These are phyloP conservation scores for Elymnias hypermnestra DNA, from an alignment of 1,140 invertebrate genomes.

Conservation along the genomic window DNA sequence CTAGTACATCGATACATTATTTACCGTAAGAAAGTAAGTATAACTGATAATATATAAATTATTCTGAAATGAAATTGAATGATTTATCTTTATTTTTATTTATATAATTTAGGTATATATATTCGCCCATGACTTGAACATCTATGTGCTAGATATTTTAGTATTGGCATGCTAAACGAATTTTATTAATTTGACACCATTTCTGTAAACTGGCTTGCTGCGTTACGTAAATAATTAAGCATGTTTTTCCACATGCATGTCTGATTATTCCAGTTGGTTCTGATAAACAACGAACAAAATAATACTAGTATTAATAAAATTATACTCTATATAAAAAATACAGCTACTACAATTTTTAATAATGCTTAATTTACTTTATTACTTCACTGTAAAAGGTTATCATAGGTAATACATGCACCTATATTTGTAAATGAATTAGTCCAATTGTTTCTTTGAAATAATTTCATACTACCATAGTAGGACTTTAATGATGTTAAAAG, in stretches of 20 bases:
- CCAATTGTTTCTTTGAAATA: too few relatives aligned
- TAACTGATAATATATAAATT: too few relatives aligned
- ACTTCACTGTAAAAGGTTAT: neutral
- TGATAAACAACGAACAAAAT: too few relatives aligned
- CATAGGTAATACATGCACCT: neutral
- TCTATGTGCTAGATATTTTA: conserved; percentile 11
- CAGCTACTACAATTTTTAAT: neutral
- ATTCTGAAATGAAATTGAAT: too few relatives aligned
- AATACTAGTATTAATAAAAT: neutral
- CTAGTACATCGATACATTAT: too few relatives aligned
- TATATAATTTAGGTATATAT: neutral
- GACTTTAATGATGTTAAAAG: too few relatives aligned
- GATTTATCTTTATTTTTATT: too few relatives aligned
- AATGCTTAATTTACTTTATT: neutral
- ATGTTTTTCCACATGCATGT: conserved; percentile 11
- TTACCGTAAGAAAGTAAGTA: too few relatives aligned
- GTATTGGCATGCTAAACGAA: conserved; percentile 21
- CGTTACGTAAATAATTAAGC: conserved; percentile 23
- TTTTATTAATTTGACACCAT: conserved; percentile 34
- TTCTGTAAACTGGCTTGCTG: conserved; percentile 19
- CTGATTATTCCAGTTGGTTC: conserved; percentile 2
- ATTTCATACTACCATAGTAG: too few relatives aligned
- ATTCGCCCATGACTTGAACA: conserved; percentile 7
- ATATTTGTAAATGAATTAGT: too few relatives aligned
- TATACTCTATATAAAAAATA: neutral